phyloP scores from a whole-genome alignment of 2,113 vertebrate species.

The Apteryx owenii region DNA sequence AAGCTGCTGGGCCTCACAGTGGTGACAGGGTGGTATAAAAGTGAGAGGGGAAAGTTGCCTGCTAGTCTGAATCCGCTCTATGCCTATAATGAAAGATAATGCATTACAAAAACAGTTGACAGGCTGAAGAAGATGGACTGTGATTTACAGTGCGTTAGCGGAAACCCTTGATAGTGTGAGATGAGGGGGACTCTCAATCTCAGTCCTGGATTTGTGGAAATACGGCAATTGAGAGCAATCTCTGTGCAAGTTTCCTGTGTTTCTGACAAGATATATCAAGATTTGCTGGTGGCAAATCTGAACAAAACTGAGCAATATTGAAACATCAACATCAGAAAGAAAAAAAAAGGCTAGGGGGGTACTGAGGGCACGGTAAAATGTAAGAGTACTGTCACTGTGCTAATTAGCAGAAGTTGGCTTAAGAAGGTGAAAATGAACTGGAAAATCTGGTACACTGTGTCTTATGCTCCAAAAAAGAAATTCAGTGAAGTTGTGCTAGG shows the following conservation, averaged over 20 bases:
- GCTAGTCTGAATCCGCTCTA: neutral
- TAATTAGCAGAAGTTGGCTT: neutral
- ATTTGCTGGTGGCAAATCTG: neutral
- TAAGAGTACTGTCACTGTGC: neutral
- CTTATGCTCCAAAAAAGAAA: neutral
- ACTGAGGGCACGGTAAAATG: neutral
- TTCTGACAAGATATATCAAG: neutral
- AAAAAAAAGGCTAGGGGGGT: neutral
- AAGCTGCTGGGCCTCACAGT: neutral
- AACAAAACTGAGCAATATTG: neutral
- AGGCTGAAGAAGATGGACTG: neutral
- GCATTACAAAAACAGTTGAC: neutral
- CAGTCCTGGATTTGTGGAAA: neutral
- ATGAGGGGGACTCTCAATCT: neutral
- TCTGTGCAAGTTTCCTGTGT: neutral
- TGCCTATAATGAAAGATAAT: neutral
- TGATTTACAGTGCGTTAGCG: neutral
- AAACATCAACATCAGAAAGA: neutral
- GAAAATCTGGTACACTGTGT: neutral
- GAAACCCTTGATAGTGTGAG: neutral
- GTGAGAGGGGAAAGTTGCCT: neutral
- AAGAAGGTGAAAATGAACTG: neutral
- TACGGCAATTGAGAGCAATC: neutral
- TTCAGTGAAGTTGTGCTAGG: neutral
- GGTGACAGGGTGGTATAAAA: neutral